A percentile compares a stretch with the other conserved stretches of the same genome.
These are phyloP conservation scores for Drosophila mayaguana DNA, from an alignment of 2,888 invertebrate genomes.

Conservation along the genomic window DNA sequence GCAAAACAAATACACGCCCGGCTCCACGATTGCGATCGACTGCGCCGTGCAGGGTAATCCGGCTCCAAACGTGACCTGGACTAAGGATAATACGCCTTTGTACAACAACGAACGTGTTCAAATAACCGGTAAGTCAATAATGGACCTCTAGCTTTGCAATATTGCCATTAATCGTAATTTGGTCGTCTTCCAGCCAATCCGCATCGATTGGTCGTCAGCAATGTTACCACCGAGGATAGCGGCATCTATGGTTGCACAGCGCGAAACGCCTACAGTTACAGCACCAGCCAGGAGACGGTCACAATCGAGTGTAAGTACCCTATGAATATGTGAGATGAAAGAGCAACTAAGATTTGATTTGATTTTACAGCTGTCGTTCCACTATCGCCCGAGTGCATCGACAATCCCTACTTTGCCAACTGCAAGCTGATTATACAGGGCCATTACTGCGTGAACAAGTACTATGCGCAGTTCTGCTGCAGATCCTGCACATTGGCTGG, in stretches of 20 bases:
- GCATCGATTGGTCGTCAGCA: constrained; percentile 89
- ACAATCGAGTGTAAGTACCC: constrained; percentile 90
- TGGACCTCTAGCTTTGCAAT: not conserved
- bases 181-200: constrained; percentile 86
- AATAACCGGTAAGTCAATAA: constrained; percentile 87
- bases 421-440: constrained; percentile 94
- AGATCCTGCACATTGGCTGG: constrained; percentile 95
- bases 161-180: not conserved
- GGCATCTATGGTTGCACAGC: constrained; percentile 95
- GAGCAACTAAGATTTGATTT: not conserved
- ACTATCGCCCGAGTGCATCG: constrained; percentile 92
- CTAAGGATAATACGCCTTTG: constrained; percentile 89
- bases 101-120: constrained; percentile 87
- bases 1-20: constrained; percentile 86
- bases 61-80: constrained; percentile 91
- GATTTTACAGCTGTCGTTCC: constrained; percentile 85
- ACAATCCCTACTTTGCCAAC: constrained; percentile 95
- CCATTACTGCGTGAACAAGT: constrained; percentile 93
- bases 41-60: constrained; percentile 93
- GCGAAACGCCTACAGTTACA: constrained; percentile 89
- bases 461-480: constrained; percentile 97
- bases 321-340: too few species aligned
- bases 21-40: constrained; percentile 89
- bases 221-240: constrained; percentile 89
- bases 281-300: constrained; percentile 88